phyloP scores from a whole-genome alignment of 2,797 vertebrate species.

The Erethizon dorsatum region DNA sequence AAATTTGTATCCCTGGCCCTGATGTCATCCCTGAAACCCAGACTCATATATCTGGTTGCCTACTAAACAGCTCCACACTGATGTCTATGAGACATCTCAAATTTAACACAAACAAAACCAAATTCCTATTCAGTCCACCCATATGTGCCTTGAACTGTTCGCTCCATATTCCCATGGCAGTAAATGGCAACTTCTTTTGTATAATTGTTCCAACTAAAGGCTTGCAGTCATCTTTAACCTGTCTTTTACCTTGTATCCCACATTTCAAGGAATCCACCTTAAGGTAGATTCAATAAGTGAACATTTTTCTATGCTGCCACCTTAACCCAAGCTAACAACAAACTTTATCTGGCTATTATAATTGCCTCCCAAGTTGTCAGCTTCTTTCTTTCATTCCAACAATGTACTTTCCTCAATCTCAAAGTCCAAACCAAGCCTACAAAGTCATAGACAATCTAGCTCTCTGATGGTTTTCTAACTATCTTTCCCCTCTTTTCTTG shows the following conservation, averaged over 20 bases:
- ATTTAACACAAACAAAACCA: background rate
- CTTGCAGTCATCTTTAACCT: background rate
- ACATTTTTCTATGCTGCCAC: background rate
- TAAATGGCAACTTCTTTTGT: background rate
- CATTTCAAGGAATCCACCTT: background rate
- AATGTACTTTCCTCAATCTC: background rate
- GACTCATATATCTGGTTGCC: background rate
- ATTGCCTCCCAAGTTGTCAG: background rate
- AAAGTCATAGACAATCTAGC: background rate
- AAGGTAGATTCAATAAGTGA: background rate
- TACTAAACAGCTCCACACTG: constrained; percentile 42
- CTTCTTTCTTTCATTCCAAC: background rate
- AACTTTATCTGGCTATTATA: background rate
- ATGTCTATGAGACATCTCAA: constrained; percentile 15
- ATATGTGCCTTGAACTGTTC: background rate
- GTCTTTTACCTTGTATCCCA: background rate
- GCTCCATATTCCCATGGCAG: background rate
- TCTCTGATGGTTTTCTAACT: background rate
- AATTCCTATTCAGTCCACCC: background rate
- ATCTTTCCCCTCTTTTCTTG: background rate
- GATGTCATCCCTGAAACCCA: constrained; percentile 62
- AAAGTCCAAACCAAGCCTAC: background rate
- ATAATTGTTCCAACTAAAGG: background rate
- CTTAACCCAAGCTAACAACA: background rate
- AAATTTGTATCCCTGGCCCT: constrained; percentile 66